phyloP scores from a whole-genome alignment of 2,888 invertebrate genomes.

The Campoplex capitator region DNA sequence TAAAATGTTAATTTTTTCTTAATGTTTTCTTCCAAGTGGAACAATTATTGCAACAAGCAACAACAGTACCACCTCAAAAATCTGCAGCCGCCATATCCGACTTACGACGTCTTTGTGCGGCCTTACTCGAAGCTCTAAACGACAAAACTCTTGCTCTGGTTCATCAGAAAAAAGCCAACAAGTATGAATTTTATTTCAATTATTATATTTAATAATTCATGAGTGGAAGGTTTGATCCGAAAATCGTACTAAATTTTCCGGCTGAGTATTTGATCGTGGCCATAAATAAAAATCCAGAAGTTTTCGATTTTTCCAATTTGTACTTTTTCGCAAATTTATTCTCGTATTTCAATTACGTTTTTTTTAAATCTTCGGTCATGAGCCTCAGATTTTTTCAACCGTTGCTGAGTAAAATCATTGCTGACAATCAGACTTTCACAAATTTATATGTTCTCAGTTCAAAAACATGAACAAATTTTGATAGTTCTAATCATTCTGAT shows the following conservation, averaged over 20 bases:
- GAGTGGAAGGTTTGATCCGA: too few species aligned
- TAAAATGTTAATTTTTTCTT: not conserved
- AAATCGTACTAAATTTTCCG: too few species aligned
- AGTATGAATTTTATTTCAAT: constrained; percentile 69
- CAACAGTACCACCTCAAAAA: constrained; percentile 86
- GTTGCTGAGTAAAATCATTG: not conserved
- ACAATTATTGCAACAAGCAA: constrained; percentile 89
- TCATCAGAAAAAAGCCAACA: constrained; percentile 94
- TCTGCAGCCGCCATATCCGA: constrained; percentile 90
- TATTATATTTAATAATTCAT: not conserved
- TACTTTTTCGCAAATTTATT: too few species aligned
- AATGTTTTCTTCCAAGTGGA: constrained; percentile 86
- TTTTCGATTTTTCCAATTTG: too few species aligned
- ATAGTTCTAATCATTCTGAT: not conserved
- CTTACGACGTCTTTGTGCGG: constrained; percentile 91
- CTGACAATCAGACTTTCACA: not conserved
- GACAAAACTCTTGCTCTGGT: constrained; percentile 94
- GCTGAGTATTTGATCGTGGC: not conserved
- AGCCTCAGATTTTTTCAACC: not conserved
- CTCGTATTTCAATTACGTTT: not conserved
- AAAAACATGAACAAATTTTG: not conserved
- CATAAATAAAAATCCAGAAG: too few species aligned
- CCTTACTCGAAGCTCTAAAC: constrained; percentile 92
- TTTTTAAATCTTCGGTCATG: not conserved
- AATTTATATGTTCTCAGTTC: not conserved